Conservation (phyloP, 2,113 vertebrate species). For the Malaclemys terrapin region DNA sequence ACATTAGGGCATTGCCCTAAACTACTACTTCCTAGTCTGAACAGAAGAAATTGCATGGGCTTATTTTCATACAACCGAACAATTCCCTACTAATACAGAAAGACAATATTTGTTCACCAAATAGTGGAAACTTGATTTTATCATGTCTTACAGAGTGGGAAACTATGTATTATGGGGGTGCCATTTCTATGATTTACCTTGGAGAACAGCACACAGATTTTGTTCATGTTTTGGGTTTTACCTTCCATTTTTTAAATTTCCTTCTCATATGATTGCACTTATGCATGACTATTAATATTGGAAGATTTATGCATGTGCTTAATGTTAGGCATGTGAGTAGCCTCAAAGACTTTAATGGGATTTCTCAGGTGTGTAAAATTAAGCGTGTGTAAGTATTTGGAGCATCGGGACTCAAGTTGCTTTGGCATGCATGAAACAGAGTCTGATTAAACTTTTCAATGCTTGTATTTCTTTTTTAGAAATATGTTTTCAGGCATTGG, state of each 20-base stretch:
- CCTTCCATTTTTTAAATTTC: not conserved
- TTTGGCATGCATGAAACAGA: not conserved
- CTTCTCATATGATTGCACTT: not conserved
- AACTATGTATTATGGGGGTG: not conserved
- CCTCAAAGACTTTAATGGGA: not conserved
- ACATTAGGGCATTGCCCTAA: not conserved
- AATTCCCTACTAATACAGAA: not conserved
- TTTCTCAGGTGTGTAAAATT: conserved; percentile 20
- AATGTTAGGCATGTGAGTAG: conserved; percentile 16
- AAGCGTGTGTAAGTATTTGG: not conserved
- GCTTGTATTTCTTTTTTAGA: not conserved
- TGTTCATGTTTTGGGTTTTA: not conserved
- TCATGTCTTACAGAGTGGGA: not conserved
- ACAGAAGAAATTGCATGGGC: not conserved
- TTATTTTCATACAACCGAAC: not conserved
- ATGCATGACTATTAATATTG: not conserved
- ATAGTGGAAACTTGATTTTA: conserved; percentile 2
- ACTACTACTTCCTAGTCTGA: not conserved
- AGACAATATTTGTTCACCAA: not conserved
- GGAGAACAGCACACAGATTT: not conserved
- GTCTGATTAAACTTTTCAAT: not conserved
- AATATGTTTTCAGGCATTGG: not conserved
- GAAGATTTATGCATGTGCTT: not conserved
- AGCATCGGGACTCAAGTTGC: not conserved
- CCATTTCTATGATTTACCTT: conserved; percentile 2